Base-by-base conservation (phyloP, 2,888 invertebrate species). In the Cotesia congregata region DNA sequence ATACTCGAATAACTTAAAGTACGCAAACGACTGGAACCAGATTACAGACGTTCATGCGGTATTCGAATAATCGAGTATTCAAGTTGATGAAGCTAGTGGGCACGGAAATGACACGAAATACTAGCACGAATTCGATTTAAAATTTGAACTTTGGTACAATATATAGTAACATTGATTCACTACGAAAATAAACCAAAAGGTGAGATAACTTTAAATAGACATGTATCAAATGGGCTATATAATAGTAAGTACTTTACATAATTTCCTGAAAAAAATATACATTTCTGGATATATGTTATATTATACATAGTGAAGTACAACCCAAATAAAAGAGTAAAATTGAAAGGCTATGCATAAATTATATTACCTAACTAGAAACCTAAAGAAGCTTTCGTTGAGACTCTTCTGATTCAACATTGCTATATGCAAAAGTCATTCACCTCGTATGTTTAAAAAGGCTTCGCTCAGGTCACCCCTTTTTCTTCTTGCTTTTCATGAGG, bases 121-220 rank as follows among this genome's bases (percentile, higher is more conserved):
- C 39, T 61, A 39, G 60, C 71, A 72, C 62, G 71, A 72, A 62
- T 62, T 72, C 71, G 39, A 72, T 72, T 62, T 72, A 72, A 72
- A 72, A 72, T 72, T 72, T 72, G 9, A 72, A 72, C 39, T 61
- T 40, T 59, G 50, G 59, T 68, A 50, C 3, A 50, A 7, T 50
- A 30, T 50, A 50, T 50, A 12, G 12, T 30, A 30, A 2, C 50
- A 50, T 50, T 50, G 4, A 50, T 50, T 7, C 50, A 50, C 12
- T 50, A 4, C 1, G 50, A 50, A 12, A 12, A 50, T 50, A 50
- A 50, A 50, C 50, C 7, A 12, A 50, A 50, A 50, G 12, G 50
- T 50, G 7, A 2, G 12, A 50, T 50, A 50, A 50, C 12, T 50
- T 7, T 50, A 30, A 30, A 50, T 50, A 50, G 12, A 50, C 50